Evolutionary conservation across 2,113 vertebrate species (phyloP), one percentile per base, ranked within the genome.

Genomic region (Paracyprichromis sp.): DNA sequence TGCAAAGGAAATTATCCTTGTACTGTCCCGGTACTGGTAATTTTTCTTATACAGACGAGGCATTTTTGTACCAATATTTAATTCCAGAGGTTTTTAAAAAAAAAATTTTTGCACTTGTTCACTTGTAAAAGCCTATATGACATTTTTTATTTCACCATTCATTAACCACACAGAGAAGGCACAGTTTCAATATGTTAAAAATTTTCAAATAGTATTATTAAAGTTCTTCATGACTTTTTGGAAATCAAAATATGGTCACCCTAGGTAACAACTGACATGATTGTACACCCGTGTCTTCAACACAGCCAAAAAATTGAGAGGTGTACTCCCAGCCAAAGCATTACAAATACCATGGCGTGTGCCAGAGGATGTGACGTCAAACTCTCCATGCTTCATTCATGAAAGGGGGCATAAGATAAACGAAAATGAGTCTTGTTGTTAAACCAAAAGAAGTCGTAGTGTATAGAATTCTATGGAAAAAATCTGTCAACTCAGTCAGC

Each of bases 71-170:
- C 8, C 29, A 61, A 31, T 61, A 31, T 61, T 61, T 61, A 31
- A 17, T 31, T 61, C 57, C 57, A 31, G 57, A 61, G 5, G 57
- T 31, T 59, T 26, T 5, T 12, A 2, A 1, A 3, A 9, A 10
- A 53, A 7, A 4, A 1, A 0, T 0, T 8, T 8, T 59, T 29
- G 56, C 56, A 61, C 57, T 31, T 59, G 26, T 59, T 59, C 56
- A 31, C 14, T 10, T 61, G 26, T 61, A 61, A 61, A 61, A 31
- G 3, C 57, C 57, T 61, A 6, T 31, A 59, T 59, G 56, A 31
- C 56, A 59, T 59, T 31, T 59, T 59, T 59, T 59, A 31, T 59
- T 31, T 31, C 26, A 59, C 26, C 56, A 31, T 9, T 59, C 14
- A 59, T 6, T 59, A 31, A 59, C 56, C 1, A 3, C 56, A 59